Percentiles rank a stretch among this genome's conserved stretches.
Conservation (phyloP, 2,113 vertebrate genomes). For the Rhagologus leucostigma region DNA sequence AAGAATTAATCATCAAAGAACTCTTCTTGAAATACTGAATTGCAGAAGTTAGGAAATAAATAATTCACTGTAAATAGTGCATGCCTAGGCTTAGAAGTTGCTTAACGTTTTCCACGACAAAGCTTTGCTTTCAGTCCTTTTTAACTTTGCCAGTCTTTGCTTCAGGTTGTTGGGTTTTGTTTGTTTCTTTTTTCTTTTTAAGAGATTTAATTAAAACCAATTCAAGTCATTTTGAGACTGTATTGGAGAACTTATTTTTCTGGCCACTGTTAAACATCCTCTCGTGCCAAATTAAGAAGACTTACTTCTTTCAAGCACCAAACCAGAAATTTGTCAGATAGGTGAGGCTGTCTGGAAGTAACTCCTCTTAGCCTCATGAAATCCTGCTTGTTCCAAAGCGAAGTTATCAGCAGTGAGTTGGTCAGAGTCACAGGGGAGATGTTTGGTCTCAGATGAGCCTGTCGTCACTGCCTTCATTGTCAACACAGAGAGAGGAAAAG, state of each 20-base stretch:
- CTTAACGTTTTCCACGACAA: background rate
- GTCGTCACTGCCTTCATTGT: background rate
- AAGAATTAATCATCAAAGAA: background rate
- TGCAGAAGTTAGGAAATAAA: background rate
- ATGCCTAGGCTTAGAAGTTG: background rate
- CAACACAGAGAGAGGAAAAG: background rate
- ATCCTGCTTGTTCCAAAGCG: accelerated
- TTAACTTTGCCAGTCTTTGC: background rate
- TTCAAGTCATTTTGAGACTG: background rate
- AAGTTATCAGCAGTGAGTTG: background rate
- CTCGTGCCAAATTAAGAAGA: background rate
- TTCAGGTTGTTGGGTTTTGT: background rate
- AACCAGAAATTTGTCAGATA: background rate
- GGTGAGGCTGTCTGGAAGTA: background rate
- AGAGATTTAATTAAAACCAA: background rate
- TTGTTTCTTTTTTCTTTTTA: background rate
- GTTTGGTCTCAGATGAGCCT: background rate
- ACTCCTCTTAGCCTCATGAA: background rate
- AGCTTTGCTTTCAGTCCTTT: background rate
- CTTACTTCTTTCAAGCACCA: background rate
- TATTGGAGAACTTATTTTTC: background rate
- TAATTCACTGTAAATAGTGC: background rate
- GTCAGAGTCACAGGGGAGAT: background rate
- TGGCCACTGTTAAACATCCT: background rate
- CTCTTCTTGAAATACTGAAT: background rate